Base-by-base conservation (phyloP, 92 coral and sea anemone species). In the Epizoanthus illoricatus region DNA sequence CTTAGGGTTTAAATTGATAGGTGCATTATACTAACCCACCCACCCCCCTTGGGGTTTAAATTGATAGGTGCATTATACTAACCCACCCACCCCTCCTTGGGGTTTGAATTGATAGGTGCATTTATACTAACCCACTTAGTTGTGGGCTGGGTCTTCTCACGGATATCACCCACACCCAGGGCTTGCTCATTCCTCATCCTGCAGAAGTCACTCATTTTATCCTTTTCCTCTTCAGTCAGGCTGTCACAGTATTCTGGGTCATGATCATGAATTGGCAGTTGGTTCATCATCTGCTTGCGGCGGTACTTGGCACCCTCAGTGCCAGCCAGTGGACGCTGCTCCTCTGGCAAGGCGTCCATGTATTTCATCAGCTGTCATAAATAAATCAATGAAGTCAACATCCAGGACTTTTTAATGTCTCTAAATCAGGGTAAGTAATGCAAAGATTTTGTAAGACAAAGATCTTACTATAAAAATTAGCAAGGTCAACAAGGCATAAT, bases 281-380 rank as follows among this genome's bases (percentile, higher is more conserved):
- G 99, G 45, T 87, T 93, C 93, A 93, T 93, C 99, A 97, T 97
- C 78, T 97, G 99, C 61, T 89, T 89, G 55, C 99, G 97, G 61
- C 99, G 97, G 62, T 91, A 97, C 80, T 87, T 94, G 13, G 94
- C 99, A 19, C 98, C 99, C 19, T 94, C 98, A 73, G 91, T 88
- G 17, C 95, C 97, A 41, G 88, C 94, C 73, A 87, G 83, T 15
- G 99, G 99, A 15, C 87, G 84, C 49, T 86, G 86, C 19, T 88
- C 92, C 40, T 89, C 88, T 15, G 96, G 98, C 19, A 97, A 90
- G 2, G 99, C 84, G 19, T 94, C 98, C 98, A 97, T 93, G 88
- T 97, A 97, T 39, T 93, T 91, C 74, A 75, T 91, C 71, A 94
- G 86, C 99, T 97, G 87, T 41, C 36, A 64, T 8, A 79, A 33